These are phyloP conservation scores for Phenganax subtilis DNA, from an alignment of 92 coral and sea anemone species.

Conservation along the genomic window DNA sequence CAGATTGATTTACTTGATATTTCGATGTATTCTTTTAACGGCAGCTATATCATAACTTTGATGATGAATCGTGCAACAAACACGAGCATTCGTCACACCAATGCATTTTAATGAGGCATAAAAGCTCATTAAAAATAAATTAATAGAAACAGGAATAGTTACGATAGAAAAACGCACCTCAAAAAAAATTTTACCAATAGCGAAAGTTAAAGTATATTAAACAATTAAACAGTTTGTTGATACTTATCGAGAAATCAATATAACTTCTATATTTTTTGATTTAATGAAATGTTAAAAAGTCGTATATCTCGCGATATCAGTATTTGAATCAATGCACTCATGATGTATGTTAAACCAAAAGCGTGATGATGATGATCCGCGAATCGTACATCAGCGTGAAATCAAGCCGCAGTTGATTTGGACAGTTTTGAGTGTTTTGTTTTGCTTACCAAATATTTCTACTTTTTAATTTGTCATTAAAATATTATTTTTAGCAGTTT, in stretches of 20 bases:
- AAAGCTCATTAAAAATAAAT: not conserved
- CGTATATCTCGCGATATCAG: too few relatives aligned
- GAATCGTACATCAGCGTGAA: not conserved
- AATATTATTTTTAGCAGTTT: not conserved
- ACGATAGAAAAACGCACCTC: too few relatives aligned
- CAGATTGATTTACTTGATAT: too few relatives aligned
- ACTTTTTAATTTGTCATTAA: not conserved
- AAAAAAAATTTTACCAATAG: too few relatives aligned
- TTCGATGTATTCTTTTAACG: not conserved
- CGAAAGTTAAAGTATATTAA: too few relatives aligned
- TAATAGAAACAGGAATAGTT: not conserved
- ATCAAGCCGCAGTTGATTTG: slow-evolving; percentile 8
- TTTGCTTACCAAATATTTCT: not conserved
- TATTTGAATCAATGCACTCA: not conserved
- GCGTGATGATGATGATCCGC: not conserved
- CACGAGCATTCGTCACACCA: not conserved
- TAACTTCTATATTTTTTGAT: too few relatives aligned
- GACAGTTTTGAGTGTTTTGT: slow-evolving; percentile 14
- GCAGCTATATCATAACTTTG: not conserved
- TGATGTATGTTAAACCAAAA: slow-evolving; percentile 11
- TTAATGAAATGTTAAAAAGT: too few relatives aligned
- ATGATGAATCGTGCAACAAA: not conserved
- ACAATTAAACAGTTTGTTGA: too few relatives aligned
- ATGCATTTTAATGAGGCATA: slow-evolving; percentile 1
- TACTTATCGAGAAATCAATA: too few relatives aligned